Conservation (phyloP, 2,113 vertebrate genomes). For the Monarcha castaneiventris region DNA sequence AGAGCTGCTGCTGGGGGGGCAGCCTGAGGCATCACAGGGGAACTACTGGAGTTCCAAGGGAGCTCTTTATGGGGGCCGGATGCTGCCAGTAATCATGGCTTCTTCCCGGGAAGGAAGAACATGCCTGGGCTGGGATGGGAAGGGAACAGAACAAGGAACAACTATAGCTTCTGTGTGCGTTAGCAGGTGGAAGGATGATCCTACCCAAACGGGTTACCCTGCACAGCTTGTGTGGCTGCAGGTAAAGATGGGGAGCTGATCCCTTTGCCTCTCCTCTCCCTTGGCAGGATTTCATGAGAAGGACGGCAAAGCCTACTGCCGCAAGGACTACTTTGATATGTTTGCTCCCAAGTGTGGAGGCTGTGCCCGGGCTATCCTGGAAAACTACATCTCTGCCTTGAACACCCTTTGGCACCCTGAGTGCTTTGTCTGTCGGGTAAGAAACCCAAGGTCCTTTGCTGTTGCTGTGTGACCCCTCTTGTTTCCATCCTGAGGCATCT, state of each 20-base stretch:
- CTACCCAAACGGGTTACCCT: background rate
- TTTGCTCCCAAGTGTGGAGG: constrained; percentile 97
- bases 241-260: background rate
- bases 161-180: background rate
- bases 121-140: background rate
- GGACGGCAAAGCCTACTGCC: constrained; percentile 96
- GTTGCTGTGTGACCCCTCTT: background rate
- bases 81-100: background rate
- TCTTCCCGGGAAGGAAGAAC: background rate
- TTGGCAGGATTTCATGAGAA: constrained; percentile 95
- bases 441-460: background rate
- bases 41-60: background rate
- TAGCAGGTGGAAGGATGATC: background rate
- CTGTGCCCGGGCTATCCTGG: constrained; percentile 93
- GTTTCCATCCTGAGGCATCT: background rate
- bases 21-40: background rate
- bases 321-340: constrained; percentile 99
- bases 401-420: constrained; percentile 96
- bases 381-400: constrained; percentile 98
- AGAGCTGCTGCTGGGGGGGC: background rate
- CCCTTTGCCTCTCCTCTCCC: background rate
- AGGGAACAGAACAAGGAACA: background rate
- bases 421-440: constrained; percentile 98
- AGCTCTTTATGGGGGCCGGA: background rate
- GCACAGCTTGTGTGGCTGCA: background rate